Evolutionary conservation across 2,113 vertebrate species (phyloP), one percentile per base, ranked within the genome.

Genomic region (Sphaerodactylus townsendi): DNA sequence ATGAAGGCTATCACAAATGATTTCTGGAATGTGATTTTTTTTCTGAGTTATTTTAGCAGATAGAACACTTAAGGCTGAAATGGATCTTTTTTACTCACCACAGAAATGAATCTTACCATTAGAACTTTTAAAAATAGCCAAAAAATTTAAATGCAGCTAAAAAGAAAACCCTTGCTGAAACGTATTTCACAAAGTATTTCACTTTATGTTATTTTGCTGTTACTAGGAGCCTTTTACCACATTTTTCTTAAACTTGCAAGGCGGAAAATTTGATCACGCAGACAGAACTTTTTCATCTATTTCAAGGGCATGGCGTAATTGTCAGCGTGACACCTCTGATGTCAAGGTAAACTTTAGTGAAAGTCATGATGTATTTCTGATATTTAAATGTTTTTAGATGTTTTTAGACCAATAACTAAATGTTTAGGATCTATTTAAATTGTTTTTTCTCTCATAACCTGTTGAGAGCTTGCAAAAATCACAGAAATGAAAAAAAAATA

Each of bases 231-330:
- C 99, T 33, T 99, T 99, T 93, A 99, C 99, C 86, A 99, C 98
- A 0, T 97, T 98, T 89, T 99, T 99, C 94, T 97, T 99, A 6
- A 98, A 99, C 95, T 96, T 99, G 44, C 98, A 99, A 98, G 99
- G 98, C 90, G 99, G 99, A 10, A 99, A 99, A 93, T 99, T 99
- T 95, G 99, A 99, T 92, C 98, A 99, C 21, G 98, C 98, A 30
- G 99, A 99, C 76, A 97, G 98, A 93, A 98, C 98, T 1, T 99
- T 99, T 93, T 99, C 99, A 6, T 99, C 99, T 1, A 83, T 99
- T 93, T 97, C 98, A 85, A 97, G 98, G 92, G 98, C 98, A 0
- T 99, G 99, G 99, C 98, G 98, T 87, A 99, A 99, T 89, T 98
- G 97, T 93, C 99, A 99, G 92, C 98, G 98, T 87, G 98, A 99